Evolutionary conservation across 1,140 invertebrate species (phyloP).

Genomic region (Aphidius gifuensis): DNA sequence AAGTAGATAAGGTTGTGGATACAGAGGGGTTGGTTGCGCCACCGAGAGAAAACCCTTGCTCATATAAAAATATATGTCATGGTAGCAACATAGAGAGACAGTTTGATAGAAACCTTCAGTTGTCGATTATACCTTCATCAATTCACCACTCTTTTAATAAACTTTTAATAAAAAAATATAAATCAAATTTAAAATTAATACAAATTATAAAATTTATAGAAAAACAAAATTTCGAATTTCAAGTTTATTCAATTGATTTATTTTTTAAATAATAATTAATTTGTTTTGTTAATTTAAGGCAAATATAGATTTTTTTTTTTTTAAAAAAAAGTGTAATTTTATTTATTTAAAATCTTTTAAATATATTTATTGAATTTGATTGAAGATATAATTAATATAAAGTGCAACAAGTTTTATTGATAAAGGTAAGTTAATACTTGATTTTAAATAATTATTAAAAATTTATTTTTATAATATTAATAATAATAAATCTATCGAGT

Average conservation of each 20-base stretch:
- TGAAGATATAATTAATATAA: too few species aligned
- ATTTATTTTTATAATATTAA: too few species aligned
- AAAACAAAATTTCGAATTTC: not conserved
- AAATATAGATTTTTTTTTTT: not conserved
- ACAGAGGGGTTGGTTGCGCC: slow-evolving; percentile 7
- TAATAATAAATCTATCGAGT: too few species aligned
- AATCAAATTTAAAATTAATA: not conserved
- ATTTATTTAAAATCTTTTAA: too few species aligned
- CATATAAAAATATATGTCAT: too few species aligned
- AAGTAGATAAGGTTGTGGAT: not conserved
- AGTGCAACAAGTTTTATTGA: too few species aligned
- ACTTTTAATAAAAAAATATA: not conserved
- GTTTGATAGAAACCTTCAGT: slow-evolving; percentile 5
- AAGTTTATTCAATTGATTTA: not conserved
- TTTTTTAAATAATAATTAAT: not conserved
- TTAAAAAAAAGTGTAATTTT: too few species aligned
- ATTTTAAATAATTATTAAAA: too few species aligned
- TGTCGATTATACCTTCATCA: not conserved
- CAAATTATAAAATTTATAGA: not conserved
- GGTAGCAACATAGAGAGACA: slow-evolving; percentile 1
- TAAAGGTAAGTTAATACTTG: too few species aligned
- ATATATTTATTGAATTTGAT: too few species aligned
- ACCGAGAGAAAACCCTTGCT: not conserved
- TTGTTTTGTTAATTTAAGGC: slow-evolving; percentile 1
- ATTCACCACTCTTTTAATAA: not conserved